These are phyloP conservation scores for Brienomyrus longianalis DNA, from an alignment of 2,113 vertebrate genomes.

Conservation along the genomic window DNA sequence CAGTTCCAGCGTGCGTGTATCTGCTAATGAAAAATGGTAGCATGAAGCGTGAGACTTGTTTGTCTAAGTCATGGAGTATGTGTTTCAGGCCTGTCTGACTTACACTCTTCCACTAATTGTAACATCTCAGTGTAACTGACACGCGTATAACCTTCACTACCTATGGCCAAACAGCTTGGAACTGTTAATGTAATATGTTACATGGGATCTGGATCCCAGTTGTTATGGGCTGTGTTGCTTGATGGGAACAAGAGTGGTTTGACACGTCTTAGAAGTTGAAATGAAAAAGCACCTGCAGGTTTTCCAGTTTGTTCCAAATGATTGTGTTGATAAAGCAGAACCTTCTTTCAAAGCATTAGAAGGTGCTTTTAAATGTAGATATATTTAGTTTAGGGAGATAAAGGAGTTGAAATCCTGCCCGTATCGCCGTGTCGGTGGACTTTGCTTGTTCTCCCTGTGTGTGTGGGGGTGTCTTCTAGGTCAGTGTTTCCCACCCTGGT, in stretches of 20 bases:
- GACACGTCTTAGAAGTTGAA: not conserved
- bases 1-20: not conserved
- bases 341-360: not conserved
- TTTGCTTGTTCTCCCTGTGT: not conserved
- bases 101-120: not conserved
- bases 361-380: not conserved
- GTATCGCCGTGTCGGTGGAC: not conserved
- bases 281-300: not conserved
- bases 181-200: not conserved
- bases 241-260: not conserved
- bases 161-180: not conserved
- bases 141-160: not conserved
- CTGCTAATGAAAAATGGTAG: not conserved
- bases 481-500: not conserved
- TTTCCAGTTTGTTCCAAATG: not conserved
- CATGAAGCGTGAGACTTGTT: not conserved
- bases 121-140: not conserved
- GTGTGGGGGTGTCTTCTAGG: not conserved
- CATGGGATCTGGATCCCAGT: not conserved
- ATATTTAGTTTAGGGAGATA: not conserved
- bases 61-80: not conserved
- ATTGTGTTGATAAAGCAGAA: not conserved
- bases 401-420: not conserved
- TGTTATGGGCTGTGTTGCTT: not conserved
- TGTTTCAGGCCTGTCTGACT: not conserved